These are phyloP conservation scores for Chrysocyon brachyurus DNA, from an alignment of 2,797 vertebrate genomes.

Conservation along the genomic window DNA sequence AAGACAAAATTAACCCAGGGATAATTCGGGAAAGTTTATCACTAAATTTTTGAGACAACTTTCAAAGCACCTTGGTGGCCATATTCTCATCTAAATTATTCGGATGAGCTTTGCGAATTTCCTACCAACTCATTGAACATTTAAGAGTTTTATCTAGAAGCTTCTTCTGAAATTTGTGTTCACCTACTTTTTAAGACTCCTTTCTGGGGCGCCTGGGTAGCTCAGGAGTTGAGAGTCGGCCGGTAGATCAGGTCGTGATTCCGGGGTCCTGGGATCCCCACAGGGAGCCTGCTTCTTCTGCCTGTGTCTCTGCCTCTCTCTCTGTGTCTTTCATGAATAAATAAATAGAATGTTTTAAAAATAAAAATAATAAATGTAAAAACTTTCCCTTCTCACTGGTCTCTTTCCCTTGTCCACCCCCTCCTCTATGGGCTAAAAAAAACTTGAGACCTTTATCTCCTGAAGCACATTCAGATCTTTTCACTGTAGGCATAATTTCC, in stretches of 20 bases:
- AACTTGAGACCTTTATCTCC: not conserved
- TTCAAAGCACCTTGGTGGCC: conserved; percentile 1
- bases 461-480: not conserved
- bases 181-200: not conserved
- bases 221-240: no score
- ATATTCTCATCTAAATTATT: not conserved
- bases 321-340: no score
- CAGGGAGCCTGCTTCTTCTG: no score
- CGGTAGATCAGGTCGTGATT: no score
- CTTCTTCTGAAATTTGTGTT: not conserved
- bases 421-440: not conserved
- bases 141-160: not conserved
- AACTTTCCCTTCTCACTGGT: not conserved
- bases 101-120: not conserved
- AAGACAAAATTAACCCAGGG: not conserved
- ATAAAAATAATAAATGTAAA: not conserved
- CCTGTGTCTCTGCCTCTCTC: no score
- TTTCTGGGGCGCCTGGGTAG: no score
- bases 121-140: not conserved
- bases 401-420: not conserved
- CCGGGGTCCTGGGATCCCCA: no score
- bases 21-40: not conserved
- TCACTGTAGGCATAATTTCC: not conserved
- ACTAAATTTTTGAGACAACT: not conserved
- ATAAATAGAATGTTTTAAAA: no score